Conservation (phyloP, 2,113 vertebrate genomes). For the Bos indicus region DNA sequence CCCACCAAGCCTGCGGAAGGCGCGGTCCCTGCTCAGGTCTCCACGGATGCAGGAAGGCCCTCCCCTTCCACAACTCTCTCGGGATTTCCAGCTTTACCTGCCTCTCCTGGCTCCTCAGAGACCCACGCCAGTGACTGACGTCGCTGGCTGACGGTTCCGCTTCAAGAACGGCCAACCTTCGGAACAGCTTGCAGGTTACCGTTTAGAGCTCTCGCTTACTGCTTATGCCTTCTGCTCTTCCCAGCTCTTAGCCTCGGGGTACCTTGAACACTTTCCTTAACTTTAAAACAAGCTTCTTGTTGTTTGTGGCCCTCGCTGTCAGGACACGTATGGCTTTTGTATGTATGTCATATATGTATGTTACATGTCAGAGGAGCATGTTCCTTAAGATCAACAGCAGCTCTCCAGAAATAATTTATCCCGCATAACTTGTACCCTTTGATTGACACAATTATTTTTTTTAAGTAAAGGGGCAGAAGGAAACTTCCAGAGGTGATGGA, state of each 20-base stretch:
- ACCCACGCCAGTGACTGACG: rapidly evolving
- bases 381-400: neutral
- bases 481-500: neutral
- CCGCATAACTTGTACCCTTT: neutral
- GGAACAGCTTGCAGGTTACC: rapidly evolving
- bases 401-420: neutral
- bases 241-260: neutral
- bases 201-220: rapidly evolving
- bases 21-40: rapidly evolving
- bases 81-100: neutral
- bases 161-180: rapidly evolving
- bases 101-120: neutral
- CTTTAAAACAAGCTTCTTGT: neutral
- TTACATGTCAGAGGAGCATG: neutral
- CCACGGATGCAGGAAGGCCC: rapidly evolving
- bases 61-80: rapidly evolving
- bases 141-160: rapidly evolving
- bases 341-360: neutral
- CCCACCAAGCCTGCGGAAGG: rapidly evolving
- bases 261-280: rapidly evolving
- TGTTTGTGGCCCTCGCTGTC: neutral
- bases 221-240: rapidly evolving
- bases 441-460: neutral
- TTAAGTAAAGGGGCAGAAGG: neutral
- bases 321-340: neutral